Conservation (phyloP, 1,140 invertebrate genomes). For the Hormaphis cornu region DNA sequence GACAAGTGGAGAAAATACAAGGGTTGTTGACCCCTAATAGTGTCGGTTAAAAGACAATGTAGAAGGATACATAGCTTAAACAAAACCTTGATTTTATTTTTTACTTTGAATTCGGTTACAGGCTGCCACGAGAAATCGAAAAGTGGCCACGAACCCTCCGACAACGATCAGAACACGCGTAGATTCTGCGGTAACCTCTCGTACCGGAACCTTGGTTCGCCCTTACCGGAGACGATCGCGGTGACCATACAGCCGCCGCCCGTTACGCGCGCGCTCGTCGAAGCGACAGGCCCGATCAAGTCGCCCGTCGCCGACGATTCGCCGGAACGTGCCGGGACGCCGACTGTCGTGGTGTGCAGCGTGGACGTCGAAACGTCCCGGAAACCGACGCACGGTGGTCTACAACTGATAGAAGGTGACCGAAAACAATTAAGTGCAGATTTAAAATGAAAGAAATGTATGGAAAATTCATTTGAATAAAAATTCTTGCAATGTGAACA, state of each 20-base stretch:
- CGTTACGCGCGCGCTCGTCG: constrained; percentile 39
- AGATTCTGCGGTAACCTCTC: no score
- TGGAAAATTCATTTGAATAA: no score
- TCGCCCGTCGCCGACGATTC: constrained; percentile 14
- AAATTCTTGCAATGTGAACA: neutral
- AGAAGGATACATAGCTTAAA: no score
- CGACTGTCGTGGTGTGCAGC: constrained; percentile 40
- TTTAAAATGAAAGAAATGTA: no score
- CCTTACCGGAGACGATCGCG: neutral
- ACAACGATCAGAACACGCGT: no score
- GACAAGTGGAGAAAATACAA: no score
- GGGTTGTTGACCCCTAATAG: no score
- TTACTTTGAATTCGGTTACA: neutral
- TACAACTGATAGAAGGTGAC: neutral
- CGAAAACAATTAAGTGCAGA: no score
- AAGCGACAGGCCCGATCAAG: constrained; percentile 37
- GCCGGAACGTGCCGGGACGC: neutral
- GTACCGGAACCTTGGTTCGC: neutral
- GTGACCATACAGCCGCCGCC: constrained; percentile 32
- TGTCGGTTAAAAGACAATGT: no score
- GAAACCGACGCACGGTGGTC: neutral
- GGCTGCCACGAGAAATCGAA: constrained; percentile 7
- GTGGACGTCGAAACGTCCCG: constrained; percentile 40
- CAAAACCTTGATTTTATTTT: neutral
- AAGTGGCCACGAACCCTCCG: neutral